Base-by-base conservation (phyloP, 2,888 invertebrate genomes). In the Metellina segmentata region DNA sequence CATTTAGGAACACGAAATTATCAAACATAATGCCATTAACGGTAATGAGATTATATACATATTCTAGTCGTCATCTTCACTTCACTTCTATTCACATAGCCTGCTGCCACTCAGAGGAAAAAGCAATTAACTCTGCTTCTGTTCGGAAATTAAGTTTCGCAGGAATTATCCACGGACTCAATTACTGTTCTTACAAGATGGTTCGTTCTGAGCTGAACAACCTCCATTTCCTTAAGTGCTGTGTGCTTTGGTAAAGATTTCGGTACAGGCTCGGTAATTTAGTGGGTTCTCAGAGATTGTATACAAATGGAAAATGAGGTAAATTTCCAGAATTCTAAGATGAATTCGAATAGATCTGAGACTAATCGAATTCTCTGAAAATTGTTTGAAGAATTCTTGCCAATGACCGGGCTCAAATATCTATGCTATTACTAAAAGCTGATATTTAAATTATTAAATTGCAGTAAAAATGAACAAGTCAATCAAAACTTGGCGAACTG, bases 171-270 rank as follows among this genome's bases (percentile, higher is more conserved):
- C 82, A 71, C 52, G 52, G 48, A 11, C 72, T 72, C 70, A 51
- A 82, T 82, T 72, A 72, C 71, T 72, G 20, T 52, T 82, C 51
- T 52, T 49, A 72, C 48, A 34, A 9, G 48, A 48, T 9, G 20
- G 71, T 81, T n/a, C n/a, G n/a, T n/a, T n/a, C 16, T 48, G 6
- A 69, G 48, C 49, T 48, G 51, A 61, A 61, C 9, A 61, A 16
- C 7, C 61, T 61, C 61, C 61, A 61, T 9, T 61, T 61, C 9
- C 61, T 61, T 7, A 9, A 61, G 9, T 61, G 61, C 61, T 61
- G 61, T 61, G 9, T 61, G 6, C 61, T 61, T 61, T 61, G 13
- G 9, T 61, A 9, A 61, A 61, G 61, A 61, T 34, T 34, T 34
- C 34, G 34, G 34, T 34, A 34, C 34, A 61, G 4, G 0, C 16